Percentiles rank a stretch among this genome's conserved stretches.
These are phyloP conservation scores for Ovis aries DNA, from an alignment of 2,113 vertebrate species.

Conservation along the genomic window ARS-UI_Ramb_v3.0 NC_056077.1:19251001-19251500, in stretches of 20 bases:
- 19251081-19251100: slow-evolving; percentile 91
- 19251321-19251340: slow-evolving; percentile 89
- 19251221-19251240: slow-evolving; percentile 95
- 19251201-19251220: slow-evolving; percentile 95
- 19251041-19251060: slow-evolving; percentile 90
- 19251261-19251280: slow-evolving; percentile 93
- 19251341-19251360: slow-evolving; percentile 85
- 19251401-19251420: slow-evolving; percentile 88
- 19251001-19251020: slow-evolving; percentile 94
- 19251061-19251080: slow-evolving; percentile 93
- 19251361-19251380: slow-evolving; percentile 89
- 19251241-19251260: slow-evolving; percentile 93
- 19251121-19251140: slow-evolving; percentile 88
- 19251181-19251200: slow-evolving; percentile 95
- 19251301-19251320: slow-evolving; percentile 93
- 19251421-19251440: slow-evolving; percentile 87
- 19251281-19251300: slow-evolving; percentile 92
- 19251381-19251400: slow-evolving; percentile 82
- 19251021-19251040: slow-evolving; percentile 92
- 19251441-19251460: slow-evolving; percentile 93
- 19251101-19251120: slow-evolving; percentile 90
- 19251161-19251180: slow-evolving; percentile 88
- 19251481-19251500: slow-evolving; percentile 90
- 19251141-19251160: slow-evolving; percentile 88
- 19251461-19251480: slow-evolving; percentile 87